These are phyloP conservation scores for Diplosoma virens DNA, from an alignment of 23 tunicate genomes.

Conservation along the genomic window DNA sequence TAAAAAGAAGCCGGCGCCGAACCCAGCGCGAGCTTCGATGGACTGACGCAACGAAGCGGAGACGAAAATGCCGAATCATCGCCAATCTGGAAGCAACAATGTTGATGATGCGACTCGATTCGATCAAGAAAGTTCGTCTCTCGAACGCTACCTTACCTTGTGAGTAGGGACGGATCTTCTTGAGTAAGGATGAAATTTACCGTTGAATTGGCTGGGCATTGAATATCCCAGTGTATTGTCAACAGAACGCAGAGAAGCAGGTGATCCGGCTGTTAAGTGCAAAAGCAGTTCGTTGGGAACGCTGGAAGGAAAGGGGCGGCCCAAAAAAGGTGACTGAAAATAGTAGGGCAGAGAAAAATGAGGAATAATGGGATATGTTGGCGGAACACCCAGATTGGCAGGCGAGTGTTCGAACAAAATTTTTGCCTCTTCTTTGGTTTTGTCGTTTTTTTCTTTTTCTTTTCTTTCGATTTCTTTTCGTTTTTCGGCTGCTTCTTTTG, in stretches of 20 bases:
- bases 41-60: slow-evolving; percentile 32
- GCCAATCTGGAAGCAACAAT: not conserved
- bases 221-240: slow-evolving; percentile 19
- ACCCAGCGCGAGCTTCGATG: slow-evolving; percentile 33
- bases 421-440: not conserved
- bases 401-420: not conserved
- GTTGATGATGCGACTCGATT: too few relatives aligned
- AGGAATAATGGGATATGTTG: not conserved
- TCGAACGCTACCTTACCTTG: slow-evolving; percentile 53
- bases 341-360: slow-evolving; percentile 40
- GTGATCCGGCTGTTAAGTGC: slow-evolving; percentile 26
- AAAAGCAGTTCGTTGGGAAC: slow-evolving; percentile 50
- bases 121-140: too few relatives aligned
- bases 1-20: slow-evolving; percentile 43
- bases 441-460: not conserved
- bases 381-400: too few relatives aligned
- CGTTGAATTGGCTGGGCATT: slow-evolving; percentile 48
- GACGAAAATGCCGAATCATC: slow-evolving; percentile 49
- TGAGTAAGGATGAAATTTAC: slow-evolving; percentile 28
- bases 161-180: slow-evolving; percentile 53
- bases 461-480: slow-evolving; percentile 10
- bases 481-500: slow-evolving; percentile 6
- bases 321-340: slow-evolving; percentile 19
- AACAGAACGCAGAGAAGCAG: slow-evolving; percentile 1
- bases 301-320: slow-evolving; percentile 21